Evolutionary conservation across 1,140 invertebrate species (phyloP).

Genomic region (Heliconius nattereri): DNA sequence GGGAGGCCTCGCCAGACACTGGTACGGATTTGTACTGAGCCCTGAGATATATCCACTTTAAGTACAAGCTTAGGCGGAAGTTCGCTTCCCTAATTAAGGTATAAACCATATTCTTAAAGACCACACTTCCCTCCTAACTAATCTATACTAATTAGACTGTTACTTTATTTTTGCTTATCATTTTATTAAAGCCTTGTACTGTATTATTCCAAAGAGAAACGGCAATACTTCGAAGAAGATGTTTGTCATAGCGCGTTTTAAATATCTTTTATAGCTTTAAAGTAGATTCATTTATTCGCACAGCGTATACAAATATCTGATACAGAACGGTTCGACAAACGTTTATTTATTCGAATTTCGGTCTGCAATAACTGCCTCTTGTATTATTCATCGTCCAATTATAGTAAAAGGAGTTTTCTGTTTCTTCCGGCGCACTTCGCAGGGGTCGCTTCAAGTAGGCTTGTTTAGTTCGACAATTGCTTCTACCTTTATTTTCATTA

Average conservation of each 20-base stretch:
- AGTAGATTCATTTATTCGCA: slow-evolving; percentile 28
- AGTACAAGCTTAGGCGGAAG: slow-evolving; percentile 22
- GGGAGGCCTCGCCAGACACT: slow-evolving; percentile 33
- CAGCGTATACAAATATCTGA: slow-evolving; percentile 29
- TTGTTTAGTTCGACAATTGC: slow-evolving; percentile 65
- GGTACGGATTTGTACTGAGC: slow-evolving; percentile 20
- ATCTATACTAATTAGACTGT: slow-evolving; percentile 5
- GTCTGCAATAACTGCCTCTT: slow-evolving; percentile 71
- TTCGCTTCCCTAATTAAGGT: slow-evolving; percentile 27
- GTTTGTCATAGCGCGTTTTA: slow-evolving; percentile 2
- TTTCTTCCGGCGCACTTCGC: slow-evolving; percentile 52
- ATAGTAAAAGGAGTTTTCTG: slow-evolving; percentile 76
- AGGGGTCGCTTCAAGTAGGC: slow-evolving; percentile 51
- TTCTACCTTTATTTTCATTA: slow-evolving; percentile 58
- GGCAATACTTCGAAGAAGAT: neutral
- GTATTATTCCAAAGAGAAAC: neutral
- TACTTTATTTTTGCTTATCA: neutral
- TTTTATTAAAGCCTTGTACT: neutral
- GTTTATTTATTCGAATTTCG: slow-evolving; percentile 68
- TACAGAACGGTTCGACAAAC: slow-evolving; percentile 42
- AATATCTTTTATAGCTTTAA: neutral
- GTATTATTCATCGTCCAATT: slow-evolving; percentile 80
- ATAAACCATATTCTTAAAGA: slow-evolving; percentile 14
- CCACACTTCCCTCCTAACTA: neutral
- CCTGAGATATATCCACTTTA: slow-evolving; percentile 24